phyloP scores from a whole-genome alignment of 1,140 invertebrate species.

The Steinernema feltiae region DNA sequence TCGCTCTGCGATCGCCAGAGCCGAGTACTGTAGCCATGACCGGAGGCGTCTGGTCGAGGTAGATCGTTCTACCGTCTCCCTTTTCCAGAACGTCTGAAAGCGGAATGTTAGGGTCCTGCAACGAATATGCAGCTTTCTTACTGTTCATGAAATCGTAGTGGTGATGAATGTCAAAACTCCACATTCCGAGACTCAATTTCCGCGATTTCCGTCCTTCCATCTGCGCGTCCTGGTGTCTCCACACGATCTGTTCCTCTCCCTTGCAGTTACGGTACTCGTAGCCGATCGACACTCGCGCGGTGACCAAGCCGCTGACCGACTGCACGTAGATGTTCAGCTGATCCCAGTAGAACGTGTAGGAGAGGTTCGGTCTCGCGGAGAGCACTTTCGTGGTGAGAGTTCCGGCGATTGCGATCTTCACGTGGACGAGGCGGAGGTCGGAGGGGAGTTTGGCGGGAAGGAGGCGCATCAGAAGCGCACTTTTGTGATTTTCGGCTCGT shows the following conservation, averaged over 20 bases:
- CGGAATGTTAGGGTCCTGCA: no score
- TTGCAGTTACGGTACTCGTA: slow-evolving; percentile 89
- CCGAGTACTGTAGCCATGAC: slow-evolving; percentile 86
- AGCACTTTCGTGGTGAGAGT: slow-evolving; percentile 82
- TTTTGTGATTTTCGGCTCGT: slow-evolving; percentile 24
- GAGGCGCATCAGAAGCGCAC: slow-evolving; percentile 28
- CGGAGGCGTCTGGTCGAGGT: slow-evolving; percentile 83
- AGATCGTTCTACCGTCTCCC: slow-evolving; percentile 91
- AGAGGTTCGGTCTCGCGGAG: slow-evolving; percentile 86
- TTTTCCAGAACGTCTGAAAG: slow-evolving; percentile 81
- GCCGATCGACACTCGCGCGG: slow-evolving; percentile 73
- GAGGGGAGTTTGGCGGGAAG: slow-evolving; percentile 23
- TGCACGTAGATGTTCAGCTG: slow-evolving; percentile 93
- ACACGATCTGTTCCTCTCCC: slow-evolving; percentile 23
- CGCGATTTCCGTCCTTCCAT: slow-evolving; percentile 89
- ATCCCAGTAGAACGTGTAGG: slow-evolving; percentile 92
- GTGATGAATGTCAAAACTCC: slow-evolving; percentile 95
- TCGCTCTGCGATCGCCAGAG: slow-evolving; percentile 77
- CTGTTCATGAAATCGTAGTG: slow-evolving; percentile 94
- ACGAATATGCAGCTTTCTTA: no score
- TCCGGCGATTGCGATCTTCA: slow-evolving; percentile 73
- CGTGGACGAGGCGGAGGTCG: slow-evolving; percentile 46
- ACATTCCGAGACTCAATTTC: slow-evolving; percentile 89
- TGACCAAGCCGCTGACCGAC: slow-evolving; percentile 69
- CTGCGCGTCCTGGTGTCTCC: slow-evolving; percentile 68